These are phyloP conservation scores for Astreopora myriophthalma DNA, from an alignment of 64 coral and sea anemone species.

Conservation along the genomic window DNA sequence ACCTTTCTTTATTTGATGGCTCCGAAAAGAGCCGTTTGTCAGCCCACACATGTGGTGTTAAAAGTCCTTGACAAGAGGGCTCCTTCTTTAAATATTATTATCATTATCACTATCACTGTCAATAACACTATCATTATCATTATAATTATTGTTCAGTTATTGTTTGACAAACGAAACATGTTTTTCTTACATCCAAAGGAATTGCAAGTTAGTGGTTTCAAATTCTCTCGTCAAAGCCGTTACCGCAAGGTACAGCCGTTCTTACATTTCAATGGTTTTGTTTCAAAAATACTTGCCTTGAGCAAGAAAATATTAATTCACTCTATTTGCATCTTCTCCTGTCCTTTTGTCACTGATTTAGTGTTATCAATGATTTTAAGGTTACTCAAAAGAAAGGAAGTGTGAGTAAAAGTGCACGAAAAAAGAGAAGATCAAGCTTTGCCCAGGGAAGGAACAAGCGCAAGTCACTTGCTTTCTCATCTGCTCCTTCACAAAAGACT, in stretches of 20 bases:
- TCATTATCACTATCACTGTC: too few species aligned
- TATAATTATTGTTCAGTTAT: too few species aligned
- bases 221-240: constrained; percentile 52
- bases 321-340: background rate
- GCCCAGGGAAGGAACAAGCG: constrained; percentile 81
- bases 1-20: too few species aligned
- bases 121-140: too few species aligned
- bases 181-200: background rate
- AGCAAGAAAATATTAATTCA: background rate
- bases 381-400: constrained; percentile 57
- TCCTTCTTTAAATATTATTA: too few species aligned
- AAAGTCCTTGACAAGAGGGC: too few species aligned
- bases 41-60: too few species aligned
- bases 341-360: background rate
- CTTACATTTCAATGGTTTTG: background rate
- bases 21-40: too few species aligned
- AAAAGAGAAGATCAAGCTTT: constrained; percentile 92
- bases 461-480: constrained; percentile 71
- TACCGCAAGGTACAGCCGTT: background rate
- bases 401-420: constrained; percentile 34
- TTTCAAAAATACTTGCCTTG: background rate
- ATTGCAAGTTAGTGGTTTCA: constrained; percentile 27
- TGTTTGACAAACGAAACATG: background rate
- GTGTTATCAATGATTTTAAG: background rate
- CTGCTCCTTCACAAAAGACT: constrained; percentile 12